A percentile compares a stretch with the other conserved stretches of the same genome.
phyloP scores from a whole-genome alignment of 1,140 invertebrate species.

The Drosophila paulistorum region DNA sequence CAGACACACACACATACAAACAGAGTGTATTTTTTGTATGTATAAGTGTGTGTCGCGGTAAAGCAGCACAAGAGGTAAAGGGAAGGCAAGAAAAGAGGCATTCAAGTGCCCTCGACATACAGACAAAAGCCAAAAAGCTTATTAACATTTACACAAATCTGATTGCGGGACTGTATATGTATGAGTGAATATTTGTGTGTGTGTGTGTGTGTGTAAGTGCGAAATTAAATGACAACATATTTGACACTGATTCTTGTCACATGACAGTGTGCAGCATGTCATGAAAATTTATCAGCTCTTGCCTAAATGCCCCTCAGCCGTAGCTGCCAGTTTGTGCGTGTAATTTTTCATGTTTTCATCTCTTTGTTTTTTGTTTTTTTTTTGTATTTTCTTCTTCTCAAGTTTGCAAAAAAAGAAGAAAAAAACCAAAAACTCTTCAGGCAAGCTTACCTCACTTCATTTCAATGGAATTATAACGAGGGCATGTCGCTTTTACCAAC shows the following conservation, averaged over 20 bases:
- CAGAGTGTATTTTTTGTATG: background rate
- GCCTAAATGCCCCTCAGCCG: slow-evolving; percentile 52
- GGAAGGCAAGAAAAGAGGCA: slow-evolving; percentile 2
- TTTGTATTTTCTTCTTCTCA: slow-evolving; percentile 12
- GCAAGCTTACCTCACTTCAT: slow-evolving; percentile 43
- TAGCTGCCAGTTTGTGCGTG: slow-evolving; percentile 53
- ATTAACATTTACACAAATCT: slow-evolving; percentile 79
- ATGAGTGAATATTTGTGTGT: slow-evolving; percentile 38
- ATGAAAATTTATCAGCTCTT: slow-evolving; percentile 75
- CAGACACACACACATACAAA: background rate
- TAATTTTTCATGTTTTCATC: slow-evolving; percentile 48
- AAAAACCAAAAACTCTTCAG: slow-evolving; percentile 15
- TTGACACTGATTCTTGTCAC: slow-evolving; percentile 81
- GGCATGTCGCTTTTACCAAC: slow-evolving; percentile 16
- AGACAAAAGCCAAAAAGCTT: slow-evolving; percentile 60
- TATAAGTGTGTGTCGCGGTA: background rate
- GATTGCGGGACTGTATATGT: slow-evolving; percentile 35
- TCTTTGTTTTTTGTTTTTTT: background rate
- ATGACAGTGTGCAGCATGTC: slow-evolving; percentile 66
- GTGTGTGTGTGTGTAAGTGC: slow-evolving; percentile 54
- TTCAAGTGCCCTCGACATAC: slow-evolving; percentile 38
- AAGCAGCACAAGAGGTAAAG: background rate
- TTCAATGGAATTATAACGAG: slow-evolving; percentile 63
- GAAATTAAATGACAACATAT: slow-evolving; percentile 82
- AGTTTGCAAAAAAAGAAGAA: slow-evolving; percentile 29